phyloP scores from a whole-genome alignment of 2,797 vertebrate genomes.

The Poeciliopsis infans region DNA sequence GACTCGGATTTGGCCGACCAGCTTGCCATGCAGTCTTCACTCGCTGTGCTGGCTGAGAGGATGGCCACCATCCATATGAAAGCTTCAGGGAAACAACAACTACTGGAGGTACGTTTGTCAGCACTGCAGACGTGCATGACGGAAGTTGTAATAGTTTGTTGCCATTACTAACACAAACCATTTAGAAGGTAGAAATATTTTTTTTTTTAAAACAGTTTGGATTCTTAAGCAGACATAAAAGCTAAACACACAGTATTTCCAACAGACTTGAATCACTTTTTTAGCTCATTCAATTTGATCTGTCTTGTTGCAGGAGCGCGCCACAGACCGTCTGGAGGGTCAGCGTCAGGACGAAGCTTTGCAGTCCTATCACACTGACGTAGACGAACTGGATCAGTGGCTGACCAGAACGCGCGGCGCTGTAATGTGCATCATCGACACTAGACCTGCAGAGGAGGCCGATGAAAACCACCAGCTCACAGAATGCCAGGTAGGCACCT shows the following conservation, averaged over 20 bases:
- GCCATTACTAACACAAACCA: neutral
- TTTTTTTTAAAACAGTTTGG: neutral
- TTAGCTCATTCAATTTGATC: neutral
- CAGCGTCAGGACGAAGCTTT: constrained; percentile 90
- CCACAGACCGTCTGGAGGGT: constrained; percentile 91
- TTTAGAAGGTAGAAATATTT: neutral
- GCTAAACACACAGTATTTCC: neutral
- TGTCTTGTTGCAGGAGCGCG: constrained; percentile 82
- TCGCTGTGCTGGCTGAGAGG: constrained; percentile 90
- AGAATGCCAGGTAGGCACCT: constrained; percentile 88
- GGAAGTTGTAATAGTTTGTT: neutral
- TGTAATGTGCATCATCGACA: constrained; percentile 62
- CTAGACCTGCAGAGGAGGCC: constrained; percentile 75
- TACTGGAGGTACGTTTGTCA: constrained; percentile 84
- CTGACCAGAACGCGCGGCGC: constrained; percentile 80
- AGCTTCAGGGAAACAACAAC: constrained; percentile 90
- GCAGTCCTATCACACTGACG: constrained; percentile 85
- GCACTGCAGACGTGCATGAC: neutral
- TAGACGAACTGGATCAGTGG: constrained; percentile 91
- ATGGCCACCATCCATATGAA: constrained; percentile 99
- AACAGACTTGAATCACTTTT: neutral
- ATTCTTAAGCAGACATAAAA: neutral
- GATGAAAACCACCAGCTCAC: constrained; percentile 91
- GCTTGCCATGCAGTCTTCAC: constrained; percentile 92
- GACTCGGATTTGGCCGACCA: constrained; percentile 87